phyloP scores from a whole-genome alignment of 2,797 vertebrate genomes.

The Rousettus madagascariensis region DNA sequence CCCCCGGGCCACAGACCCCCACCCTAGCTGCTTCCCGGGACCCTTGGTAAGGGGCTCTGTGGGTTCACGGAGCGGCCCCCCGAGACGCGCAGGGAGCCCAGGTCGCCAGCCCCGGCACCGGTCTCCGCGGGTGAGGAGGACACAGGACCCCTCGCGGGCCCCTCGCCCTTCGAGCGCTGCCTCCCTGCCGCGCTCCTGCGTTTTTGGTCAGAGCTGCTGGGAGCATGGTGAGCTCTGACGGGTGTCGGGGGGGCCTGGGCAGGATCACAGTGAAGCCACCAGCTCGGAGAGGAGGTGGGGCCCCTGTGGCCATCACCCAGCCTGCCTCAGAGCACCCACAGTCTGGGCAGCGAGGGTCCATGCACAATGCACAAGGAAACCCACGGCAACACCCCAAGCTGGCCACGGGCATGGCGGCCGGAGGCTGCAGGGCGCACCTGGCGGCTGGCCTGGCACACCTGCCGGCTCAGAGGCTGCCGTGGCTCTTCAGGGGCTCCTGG shows the following conservation, averaged over 20 bases:
- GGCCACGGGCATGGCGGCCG: accelerated
- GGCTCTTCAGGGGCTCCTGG: background rate
- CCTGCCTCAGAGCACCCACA: background rate
- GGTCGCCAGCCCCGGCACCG: accelerated
- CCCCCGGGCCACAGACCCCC: background rate
- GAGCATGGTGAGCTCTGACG: background rate
- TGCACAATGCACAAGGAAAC: accelerated
- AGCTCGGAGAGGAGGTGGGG: too few species aligned
- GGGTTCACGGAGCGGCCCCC: background rate
- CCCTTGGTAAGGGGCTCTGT: too few species aligned
- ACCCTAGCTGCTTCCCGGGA: background rate
- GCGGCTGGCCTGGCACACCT: accelerated
- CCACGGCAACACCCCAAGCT: background rate
- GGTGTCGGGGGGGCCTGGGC: background rate
- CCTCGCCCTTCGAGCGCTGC: too few species aligned
- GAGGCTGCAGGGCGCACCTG: background rate
- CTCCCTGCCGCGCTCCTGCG: accelerated
- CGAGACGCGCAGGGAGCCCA: background rate
- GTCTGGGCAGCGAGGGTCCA: background rate
- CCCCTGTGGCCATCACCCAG: accelerated
- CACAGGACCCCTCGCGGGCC: background rate
- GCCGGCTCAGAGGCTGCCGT: accelerated
- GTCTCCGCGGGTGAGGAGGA: too few species aligned
- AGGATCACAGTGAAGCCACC: background rate
- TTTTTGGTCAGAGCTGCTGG: background rate